These are phyloP conservation scores for Ferdinandea cuprea DNA, from an alignment of 2,888 invertebrate species.

Conservation along the genomic window DNA sequence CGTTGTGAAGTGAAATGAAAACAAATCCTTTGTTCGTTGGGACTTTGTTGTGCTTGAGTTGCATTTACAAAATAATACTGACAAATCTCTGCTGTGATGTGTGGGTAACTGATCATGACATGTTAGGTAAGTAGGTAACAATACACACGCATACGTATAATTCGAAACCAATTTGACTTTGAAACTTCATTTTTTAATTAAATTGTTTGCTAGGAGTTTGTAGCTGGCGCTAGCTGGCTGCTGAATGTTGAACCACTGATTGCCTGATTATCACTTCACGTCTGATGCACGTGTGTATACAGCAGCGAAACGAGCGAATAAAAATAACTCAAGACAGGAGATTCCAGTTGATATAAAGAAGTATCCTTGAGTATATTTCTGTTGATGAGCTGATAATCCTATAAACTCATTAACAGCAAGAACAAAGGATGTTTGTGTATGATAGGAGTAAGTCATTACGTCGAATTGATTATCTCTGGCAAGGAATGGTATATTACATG, in stretches of 20 bases:
- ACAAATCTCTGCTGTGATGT: conserved; percentile 31
- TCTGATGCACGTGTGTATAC: conserved; percentile 13
- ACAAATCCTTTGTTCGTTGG: conserved; percentile 44
- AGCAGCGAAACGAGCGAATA: neutral
- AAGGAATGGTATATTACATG: neutral
- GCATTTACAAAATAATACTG: conserved; percentile 1
- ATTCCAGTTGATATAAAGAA: neutral
- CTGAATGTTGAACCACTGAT: conserved; percentile 1
- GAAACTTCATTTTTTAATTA: conserved; percentile 38
- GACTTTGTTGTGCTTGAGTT: conserved; percentile 23
- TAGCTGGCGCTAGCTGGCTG: neutral
- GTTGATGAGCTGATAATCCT: conserved; percentile 21
- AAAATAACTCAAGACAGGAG: neutral
- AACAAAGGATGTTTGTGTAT: conserved; percentile 14
- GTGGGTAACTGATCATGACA: conserved; percentile 60
- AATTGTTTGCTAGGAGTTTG: conserved; percentile 15
- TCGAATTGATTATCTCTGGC: conserved; percentile 6
- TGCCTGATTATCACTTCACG: conserved; percentile 46
- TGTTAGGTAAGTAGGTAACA: neutral
- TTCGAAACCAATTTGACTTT: conserved; percentile 43
- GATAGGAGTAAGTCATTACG: neutral
- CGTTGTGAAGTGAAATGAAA: conserved; percentile 3
- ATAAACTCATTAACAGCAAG: conserved; percentile 7
- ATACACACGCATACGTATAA: neutral
- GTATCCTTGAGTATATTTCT: neutral